phyloP scores from a whole-genome alignment of 2,888 invertebrate species.

The Cryptocephalus primarius region DNA sequence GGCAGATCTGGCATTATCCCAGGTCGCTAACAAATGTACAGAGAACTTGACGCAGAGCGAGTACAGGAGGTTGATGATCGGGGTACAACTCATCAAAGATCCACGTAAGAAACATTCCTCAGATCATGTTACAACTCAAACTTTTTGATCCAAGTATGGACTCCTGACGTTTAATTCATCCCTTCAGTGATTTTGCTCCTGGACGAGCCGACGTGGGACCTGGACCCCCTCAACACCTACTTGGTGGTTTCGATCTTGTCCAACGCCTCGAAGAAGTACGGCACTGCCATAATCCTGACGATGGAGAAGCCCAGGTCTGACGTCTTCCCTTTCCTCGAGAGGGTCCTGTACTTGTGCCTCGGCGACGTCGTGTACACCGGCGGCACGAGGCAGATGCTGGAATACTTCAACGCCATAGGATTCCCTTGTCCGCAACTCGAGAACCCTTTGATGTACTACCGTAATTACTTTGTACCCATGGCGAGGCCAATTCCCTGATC shows the following conservation, averaged over 20 bases:
- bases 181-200: slow-evolving; percentile 69
- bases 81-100: slow-evolving; percentile 86
- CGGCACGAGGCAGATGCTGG: slow-evolving; percentile 82
- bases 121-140: background rate
- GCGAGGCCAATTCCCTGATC: too few species aligned
- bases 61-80: slow-evolving; percentile 79
- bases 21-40: slow-evolving; percentile 76
- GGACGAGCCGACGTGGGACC: slow-evolving; percentile 89
- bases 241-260: slow-evolving; percentile 88
- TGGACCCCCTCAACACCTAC: slow-evolving; percentile 92
- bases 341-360: slow-evolving; percentile 80
- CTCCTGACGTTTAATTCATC: background rate
- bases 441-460: slow-evolving; percentile 96
- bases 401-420: slow-evolving; percentile 90
- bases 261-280: slow-evolving; percentile 80
- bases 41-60: slow-evolving; percentile 81
- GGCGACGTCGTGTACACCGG: slow-evolving; percentile 89
- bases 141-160: background rate
- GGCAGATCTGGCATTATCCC: slow-evolving; percentile 86
- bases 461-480: slow-evolving; percentile 45
- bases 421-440: slow-evolving; percentile 95
- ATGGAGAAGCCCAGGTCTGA: slow-evolving; percentile 91
- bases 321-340: slow-evolving; percentile 89
- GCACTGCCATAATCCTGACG: slow-evolving; percentile 80
- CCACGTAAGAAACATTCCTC: slow-evolving; percentile 50